These are phyloP conservation scores for Pseudomyrmex pallidus DNA, from an alignment of 1,140 invertebrate species.

Conservation along the genomic window DNA sequence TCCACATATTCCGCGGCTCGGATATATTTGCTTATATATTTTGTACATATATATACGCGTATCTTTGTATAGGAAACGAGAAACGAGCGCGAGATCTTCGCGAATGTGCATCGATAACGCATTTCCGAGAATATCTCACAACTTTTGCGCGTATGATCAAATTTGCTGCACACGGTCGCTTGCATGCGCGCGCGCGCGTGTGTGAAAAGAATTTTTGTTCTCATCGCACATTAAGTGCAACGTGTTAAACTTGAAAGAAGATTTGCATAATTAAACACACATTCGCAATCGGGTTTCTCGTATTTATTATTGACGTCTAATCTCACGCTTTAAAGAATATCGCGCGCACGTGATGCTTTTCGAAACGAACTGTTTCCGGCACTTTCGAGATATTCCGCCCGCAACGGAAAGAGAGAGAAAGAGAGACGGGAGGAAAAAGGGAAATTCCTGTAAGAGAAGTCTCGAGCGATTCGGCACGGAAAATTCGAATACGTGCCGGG, in stretches of 20 bases:
- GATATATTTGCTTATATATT: neutral
- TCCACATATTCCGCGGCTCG: neutral
- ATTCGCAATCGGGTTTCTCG: neutral
- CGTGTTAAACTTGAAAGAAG: neutral
- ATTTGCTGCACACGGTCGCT: too few relatives aligned
- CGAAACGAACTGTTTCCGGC: neutral
- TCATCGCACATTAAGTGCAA: neutral
- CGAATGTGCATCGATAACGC: neutral
- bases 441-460: slow-evolving; percentile 35
- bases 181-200: too few relatives aligned
- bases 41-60: neutral
- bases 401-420: slow-evolving; percentile 9
- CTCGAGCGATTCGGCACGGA: slow-evolving; percentile 29
- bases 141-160: neutral
- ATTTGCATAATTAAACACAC: neutral
- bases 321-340: slow-evolving; percentile 12
- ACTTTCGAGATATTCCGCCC: slow-evolving; percentile 11
- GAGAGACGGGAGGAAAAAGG: neutral
- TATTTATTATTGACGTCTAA: slow-evolving; percentile 34
- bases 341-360: slow-evolving; percentile 28
- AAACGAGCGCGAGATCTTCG: neutral
- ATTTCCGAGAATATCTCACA: slow-evolving; percentile 20
- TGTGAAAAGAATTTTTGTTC: neutral
- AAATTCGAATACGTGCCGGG: slow-evolving; percentile 68
- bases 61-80: neutral